Evolutionary conservation across 1,140 invertebrate genomes (phyloP).

Genomic region (Anagrus nilaparvatae): DNA sequence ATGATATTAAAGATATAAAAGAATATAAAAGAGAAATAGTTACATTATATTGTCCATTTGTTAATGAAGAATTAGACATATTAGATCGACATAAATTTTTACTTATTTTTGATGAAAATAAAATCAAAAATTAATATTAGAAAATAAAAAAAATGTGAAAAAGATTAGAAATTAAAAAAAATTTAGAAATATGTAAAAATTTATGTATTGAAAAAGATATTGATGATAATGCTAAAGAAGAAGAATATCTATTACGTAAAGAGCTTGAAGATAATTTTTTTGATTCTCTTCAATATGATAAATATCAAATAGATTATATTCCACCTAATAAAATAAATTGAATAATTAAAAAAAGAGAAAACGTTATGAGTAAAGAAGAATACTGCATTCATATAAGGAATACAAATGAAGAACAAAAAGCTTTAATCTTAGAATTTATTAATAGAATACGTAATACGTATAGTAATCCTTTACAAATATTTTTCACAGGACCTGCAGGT

Average conservation of each 20-base stretch:
- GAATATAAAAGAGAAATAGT: conserved; percentile 27
- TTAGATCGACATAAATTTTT: conserved; percentile 24
- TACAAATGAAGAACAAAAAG: conserved; percentile 26
- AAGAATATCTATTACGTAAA: too few species aligned
- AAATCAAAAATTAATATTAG: conserved; percentile 3
- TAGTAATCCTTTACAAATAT: conserved; percentile 25
- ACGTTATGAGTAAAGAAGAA: conserved; percentile 2
- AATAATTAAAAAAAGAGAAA: conserved; percentile 17
- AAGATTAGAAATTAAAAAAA: conserved; percentile 9
- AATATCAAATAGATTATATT: too few species aligned
- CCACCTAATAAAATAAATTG: conserved; percentile 6
- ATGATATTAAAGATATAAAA: conserved; percentile 19
- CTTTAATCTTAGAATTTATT: conserved; percentile 8
- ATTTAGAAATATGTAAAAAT: conserved; percentile 8
- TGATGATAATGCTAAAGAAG: neutral
- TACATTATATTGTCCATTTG: conserved; percentile 25
- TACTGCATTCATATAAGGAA: conserved; percentile 10
- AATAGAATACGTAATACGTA: conserved; percentile 4
- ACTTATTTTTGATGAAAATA: conserved; percentile 16
- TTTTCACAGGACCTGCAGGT: conserved; percentile 26
- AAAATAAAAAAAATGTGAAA: too few species aligned
- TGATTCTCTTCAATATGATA: too few species aligned
- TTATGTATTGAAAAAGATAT: conserved; percentile 5
- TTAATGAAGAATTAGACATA: conserved; percentile 25
- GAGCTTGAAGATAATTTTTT: too few species aligned